Evolutionary conservation across 2,888 invertebrate species (phyloP), one percentile per base, ranked within the genome.

Genomic region (Papilio demoleus): DNA sequence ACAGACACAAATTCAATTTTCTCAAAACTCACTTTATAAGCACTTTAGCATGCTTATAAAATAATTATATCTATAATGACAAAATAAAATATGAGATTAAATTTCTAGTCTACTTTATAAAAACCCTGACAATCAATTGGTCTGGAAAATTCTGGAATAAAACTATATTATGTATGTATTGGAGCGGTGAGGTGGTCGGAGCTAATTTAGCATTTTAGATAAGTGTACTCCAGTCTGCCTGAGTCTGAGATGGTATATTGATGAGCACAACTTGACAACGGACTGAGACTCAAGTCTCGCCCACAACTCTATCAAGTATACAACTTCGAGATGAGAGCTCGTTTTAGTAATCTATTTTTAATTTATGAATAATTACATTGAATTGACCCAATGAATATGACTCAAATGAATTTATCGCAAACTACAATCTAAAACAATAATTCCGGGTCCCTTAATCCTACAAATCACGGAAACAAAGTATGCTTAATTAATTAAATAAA

Each of bases 211-310:
- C 68, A 47, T 47, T 63, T 68, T 58, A 24, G 34, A 47, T 27
- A 31, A 47, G 63, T 8, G 19, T 56, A 5, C 63, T 68, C 14
- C 40, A 64, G 19, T 24, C 36, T 36, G 14, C 12, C 58, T 24
- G 27, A 22, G 27, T 40, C 22, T 22, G 63, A 63, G 58, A 47
- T 63, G 68, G 63, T 58, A 68, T 68, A 64, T 68, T 63, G 59
- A 68, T 68, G 63, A 68, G 68, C 27, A 58, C 59, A 27, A 67
- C 62, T 36, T 22, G 45, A 68, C 34, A 62, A 40, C 42, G 58
- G 62, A 40, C 56, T 19, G 42, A 34, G 53, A 5, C 24, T 53
- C 31, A 22, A 38, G 38, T 31, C 31, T 31, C 3, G 31, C 31
- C 3, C 31, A 31, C 31, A 31, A 31, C 31, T 31, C n/a, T n/a